These are phyloP conservation scores for Cathartes aura DNA, from an alignment of 2,113 vertebrate species.

Conservation along the genomic window DNA sequence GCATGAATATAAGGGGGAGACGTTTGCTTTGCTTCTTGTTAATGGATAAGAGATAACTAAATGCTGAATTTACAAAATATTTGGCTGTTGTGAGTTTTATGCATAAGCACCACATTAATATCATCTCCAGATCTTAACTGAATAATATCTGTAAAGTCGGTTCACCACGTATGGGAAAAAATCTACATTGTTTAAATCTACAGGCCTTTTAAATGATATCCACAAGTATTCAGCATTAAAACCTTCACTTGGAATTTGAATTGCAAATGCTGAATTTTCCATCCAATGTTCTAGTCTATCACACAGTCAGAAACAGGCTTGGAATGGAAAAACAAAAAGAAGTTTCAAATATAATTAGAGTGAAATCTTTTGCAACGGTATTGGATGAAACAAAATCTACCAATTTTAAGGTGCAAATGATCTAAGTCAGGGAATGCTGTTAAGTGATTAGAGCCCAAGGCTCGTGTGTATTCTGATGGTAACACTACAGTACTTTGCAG, in stretches of 20 bases:
- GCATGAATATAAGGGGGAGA: slow-evolving; percentile 69
- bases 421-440: background rate
- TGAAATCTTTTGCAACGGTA: background rate
- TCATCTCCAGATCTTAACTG: slow-evolving; percentile 62
- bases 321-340: slow-evolving; percentile 64
- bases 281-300: slow-evolving; percentile 62
- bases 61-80: slow-evolving; percentile 76
- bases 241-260: slow-evolving; percentile 72
- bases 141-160: slow-evolving; percentile 54
- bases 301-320: slow-evolving; percentile 62
- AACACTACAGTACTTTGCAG: background rate
- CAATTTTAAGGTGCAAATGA: background rate
- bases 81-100: slow-evolving; percentile 62
- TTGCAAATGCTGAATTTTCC: slow-evolving; percentile 73
- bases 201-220: slow-evolving; percentile 68
- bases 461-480: background rate
- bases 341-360: slow-evolving; percentile 52
- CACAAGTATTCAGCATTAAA: slow-evolving; percentile 71
- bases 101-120: slow-evolving; percentile 66
- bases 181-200: slow-evolving; percentile 61
- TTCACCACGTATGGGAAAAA: slow-evolving; percentile 38
- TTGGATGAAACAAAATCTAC: background rate
- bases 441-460: background rate
- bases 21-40: slow-evolving; percentile 72
- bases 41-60: slow-evolving; percentile 76